A percentile compares a stretch with the other conserved stretches of the same genome.
These are phyloP conservation scores for Aphelinus certus DNA, from an alignment of 1,140 invertebrate genomes.

Conservation along the genomic window DNA sequence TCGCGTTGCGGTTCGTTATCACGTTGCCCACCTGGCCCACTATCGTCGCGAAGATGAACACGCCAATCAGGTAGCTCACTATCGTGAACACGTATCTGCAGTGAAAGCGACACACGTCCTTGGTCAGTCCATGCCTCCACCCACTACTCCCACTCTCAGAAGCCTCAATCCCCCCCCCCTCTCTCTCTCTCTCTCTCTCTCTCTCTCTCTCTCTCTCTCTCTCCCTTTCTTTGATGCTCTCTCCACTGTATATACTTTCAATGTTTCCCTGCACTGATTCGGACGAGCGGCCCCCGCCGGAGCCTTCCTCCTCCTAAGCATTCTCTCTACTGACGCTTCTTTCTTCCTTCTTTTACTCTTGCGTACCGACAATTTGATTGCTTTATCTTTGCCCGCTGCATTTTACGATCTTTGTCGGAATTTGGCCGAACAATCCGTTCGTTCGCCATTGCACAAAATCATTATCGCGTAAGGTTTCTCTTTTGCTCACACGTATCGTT, in stretches of 20 bases:
- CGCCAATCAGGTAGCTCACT: slow-evolving; percentile 94
- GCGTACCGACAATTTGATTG: background rate
- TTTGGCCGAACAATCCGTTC: too few species aligned
- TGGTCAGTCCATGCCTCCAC: too few species aligned
- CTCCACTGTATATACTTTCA: too few species aligned
- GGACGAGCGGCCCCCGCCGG: slow-evolving; percentile 63
- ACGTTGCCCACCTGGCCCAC: slow-evolving; percentile 98
- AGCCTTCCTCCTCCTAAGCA: slow-evolving; percentile 57
- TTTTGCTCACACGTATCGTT: too few species aligned
- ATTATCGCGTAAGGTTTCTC: too few species aligned
- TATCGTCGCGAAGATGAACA: slow-evolving; percentile 98
- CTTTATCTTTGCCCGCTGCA: background rate
- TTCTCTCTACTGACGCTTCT: slow-evolving; percentile 42
- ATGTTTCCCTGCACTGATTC: slow-evolving; percentile 22
- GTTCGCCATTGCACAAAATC: too few species aligned
- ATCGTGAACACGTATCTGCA: slow-evolving; percentile 96
- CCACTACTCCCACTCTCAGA: too few species aligned
- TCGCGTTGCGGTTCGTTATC: slow-evolving; percentile 97
- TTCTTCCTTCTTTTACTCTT: slow-evolving; percentile 29
- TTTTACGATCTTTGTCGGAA: too few species aligned
- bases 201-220: background rate
- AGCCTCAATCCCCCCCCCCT: too few species aligned
- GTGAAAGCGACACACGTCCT: slow-evolving; percentile 42
- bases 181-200: background rate
- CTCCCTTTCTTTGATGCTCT: too few species aligned